Base-by-base conservation (phyloP, 2,888 invertebrate species). In the Scelioninae gen. 1 region DNA sequence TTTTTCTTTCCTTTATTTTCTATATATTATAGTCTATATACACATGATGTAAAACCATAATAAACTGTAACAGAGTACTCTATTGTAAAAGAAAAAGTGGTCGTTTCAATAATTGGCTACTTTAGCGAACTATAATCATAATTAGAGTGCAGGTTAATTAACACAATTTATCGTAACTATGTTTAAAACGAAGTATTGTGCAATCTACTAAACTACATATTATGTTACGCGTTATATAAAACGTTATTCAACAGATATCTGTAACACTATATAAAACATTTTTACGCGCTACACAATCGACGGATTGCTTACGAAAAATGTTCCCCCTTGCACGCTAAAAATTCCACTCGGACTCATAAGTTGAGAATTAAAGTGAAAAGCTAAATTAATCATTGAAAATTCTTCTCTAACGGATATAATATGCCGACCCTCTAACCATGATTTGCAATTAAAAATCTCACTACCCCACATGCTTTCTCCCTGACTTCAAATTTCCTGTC, bases 191-290 rank as follows among this genome's bases (percentile, higher is more conserved):
- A 45, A 65, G 23, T 45, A 62, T 77, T 78, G 71, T 65, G 65
- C 51, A 77, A 77, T 45, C 11, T 34, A 69, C 16, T 77, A 63
- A 78, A 71, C n/a, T 65, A 51, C 63, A 71, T 55, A 78, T 78
- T 51, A 40, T 58, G 65, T 78, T 78, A 45, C 77, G 55, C 40
- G 31, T 69, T 78, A 63, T 47, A 78, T 72, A 79, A 79, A 79
- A 47, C 32, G 65, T 72, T 79, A 72, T 79, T 66, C 72, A 72
- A 72, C 72, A 32, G 71, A 71, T 78, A 79, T 66, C 56, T 72
- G 66, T 72, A 79, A 79, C 72, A 38, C 11, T 60, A 68, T 60
- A 66, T 55, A 38, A 8, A 43, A 43, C 29, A 71, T 79, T 78
- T 78, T 78, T 79, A 4, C 16, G 16, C 43, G n/a, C 49, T 13